Base-by-base conservation (phyloP, 2,888 invertebrate species). In the Caenorhabditis auriculariae region DNA sequence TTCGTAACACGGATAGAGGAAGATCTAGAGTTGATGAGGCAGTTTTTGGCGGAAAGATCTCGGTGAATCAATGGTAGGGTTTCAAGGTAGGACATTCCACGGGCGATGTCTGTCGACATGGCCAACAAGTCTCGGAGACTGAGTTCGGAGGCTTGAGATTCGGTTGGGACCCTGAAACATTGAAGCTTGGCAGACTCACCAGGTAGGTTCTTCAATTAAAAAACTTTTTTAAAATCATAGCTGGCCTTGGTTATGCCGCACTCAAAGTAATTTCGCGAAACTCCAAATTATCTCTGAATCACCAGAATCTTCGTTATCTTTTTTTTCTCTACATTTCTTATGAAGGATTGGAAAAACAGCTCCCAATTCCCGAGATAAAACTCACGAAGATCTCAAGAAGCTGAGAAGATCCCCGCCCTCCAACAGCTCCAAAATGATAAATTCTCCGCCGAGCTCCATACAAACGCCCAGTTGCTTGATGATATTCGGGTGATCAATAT, bases 401-500 rank as follows among this genome's bases (percentile, higher is more conserved):
- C 90, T 91, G 29, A 95, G 86, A 55, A 98, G 84, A 84, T 96
- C 96, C 0, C 96, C 95, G 4, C 91, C 93, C 82, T 93, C 91
- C 98, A 98, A 98, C 19, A 96, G 87, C 82, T 98, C 96, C 87
- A 96, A 89, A 44, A 98, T 89, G 2, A 63, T 90, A 6, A 93
- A 90, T 81, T 94, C 93, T 69, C 90, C 89, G 2, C 55, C 52
- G n/a, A 57, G 51, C 81, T 95, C 93, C 28, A 94, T 87, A 80
- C 94, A 95, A 4, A 98, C 92, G 0, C 96, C 96, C 7, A 96
- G 86, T 28, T 96, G 86, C 63, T 91, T 87, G 26, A 98, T 85
- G 53, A 98, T 95, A 81, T 98, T 93, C 60, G 93, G 90, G 82
- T 98, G 95, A 74, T 91, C 91, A 82, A 98, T 95, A 82, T 95